Percentiles rank a stretch among this genome's conserved stretches.
Conservation (phyloP, 2,113 vertebrate genomes). For the Cyanoderma ruficeps region DNA sequence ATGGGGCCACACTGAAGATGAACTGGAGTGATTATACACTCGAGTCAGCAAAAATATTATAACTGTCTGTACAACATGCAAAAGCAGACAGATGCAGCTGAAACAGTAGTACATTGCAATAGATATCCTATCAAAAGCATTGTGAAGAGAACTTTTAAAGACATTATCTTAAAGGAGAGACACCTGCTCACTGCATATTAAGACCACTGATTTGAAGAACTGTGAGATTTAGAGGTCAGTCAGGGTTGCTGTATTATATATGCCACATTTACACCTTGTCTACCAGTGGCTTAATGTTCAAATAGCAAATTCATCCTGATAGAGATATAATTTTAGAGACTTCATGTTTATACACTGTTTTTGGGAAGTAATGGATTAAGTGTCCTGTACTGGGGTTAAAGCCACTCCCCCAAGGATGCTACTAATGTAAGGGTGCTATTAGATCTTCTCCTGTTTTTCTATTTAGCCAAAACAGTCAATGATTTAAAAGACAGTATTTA, state of each 20-base stretch:
- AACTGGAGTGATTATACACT: not conserved
- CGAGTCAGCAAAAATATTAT: not conserved
- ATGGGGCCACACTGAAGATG: not conserved
- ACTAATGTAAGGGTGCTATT: not conserved
- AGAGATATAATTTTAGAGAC: not conserved
- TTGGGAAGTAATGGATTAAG: not conserved
- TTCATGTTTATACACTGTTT: not conserved
- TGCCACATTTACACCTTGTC: not conserved
- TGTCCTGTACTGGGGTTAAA: not conserved
- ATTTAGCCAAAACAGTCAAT: not conserved
- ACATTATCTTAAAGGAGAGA: not conserved
- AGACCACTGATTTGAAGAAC: not conserved
- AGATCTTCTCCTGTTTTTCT: not conserved
- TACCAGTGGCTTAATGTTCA: not conserved
- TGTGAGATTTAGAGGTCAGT: not conserved
- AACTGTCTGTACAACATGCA: not conserved
- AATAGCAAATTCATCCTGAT: not conserved
- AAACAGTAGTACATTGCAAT: not conserved
- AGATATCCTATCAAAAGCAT: not conserved
- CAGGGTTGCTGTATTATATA: not conserved
- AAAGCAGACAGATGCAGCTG: not conserved
- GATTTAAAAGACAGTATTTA: not conserved
- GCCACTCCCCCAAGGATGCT: not conserved
- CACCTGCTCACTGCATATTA: not conserved
- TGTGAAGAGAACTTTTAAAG: not conserved